Conservation (phyloP, 2,797 vertebrate genomes). For the Spatula clypeata region DNA sequence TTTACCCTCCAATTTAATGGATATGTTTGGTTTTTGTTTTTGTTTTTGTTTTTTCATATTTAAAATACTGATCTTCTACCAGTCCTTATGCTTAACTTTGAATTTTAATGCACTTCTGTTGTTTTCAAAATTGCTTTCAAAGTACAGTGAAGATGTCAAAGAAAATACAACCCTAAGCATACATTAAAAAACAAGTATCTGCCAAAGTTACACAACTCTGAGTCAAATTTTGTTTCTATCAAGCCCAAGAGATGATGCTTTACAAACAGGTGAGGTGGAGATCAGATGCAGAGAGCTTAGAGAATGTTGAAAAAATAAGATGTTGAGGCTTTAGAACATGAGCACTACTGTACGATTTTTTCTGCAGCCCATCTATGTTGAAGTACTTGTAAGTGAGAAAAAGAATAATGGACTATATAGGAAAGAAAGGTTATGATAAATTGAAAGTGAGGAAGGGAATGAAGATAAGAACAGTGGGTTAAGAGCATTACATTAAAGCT, state of each 20-base stretch:
- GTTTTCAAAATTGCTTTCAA: conserved; percentile 44
- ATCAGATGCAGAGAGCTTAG: conserved; percentile 1
- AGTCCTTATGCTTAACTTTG: conserved; percentile 55
- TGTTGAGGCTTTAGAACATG: neutral
- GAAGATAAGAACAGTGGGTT: neutral
- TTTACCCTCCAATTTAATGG: neutral
- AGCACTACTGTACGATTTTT: neutral
- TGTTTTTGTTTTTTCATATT: neutral
- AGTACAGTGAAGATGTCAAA: conserved; percentile 48
- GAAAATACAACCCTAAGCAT: conserved; percentile 44
- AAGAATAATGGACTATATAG: neutral
- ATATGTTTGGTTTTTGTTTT: neutral
- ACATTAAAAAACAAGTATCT: neutral
- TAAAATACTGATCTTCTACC: conserved; percentile 28
- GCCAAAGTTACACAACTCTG: conserved; percentile 38
- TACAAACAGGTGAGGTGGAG: conserved; percentile 44
- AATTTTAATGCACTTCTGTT: conserved; percentile 26
- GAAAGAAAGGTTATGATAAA: conserved; percentile 33
- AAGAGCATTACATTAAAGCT: neutral
- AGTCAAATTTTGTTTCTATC: conserved; percentile 46
- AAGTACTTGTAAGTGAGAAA: neutral
- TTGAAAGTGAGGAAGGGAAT: neutral
- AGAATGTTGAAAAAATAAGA: neutral
- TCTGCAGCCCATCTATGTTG: neutral
- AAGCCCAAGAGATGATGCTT: conserved; percentile 1